Evolutionary conservation across 1,140 invertebrate genomes (phyloP).

Genomic region (Pseudachorutes palmiensis): DNA sequence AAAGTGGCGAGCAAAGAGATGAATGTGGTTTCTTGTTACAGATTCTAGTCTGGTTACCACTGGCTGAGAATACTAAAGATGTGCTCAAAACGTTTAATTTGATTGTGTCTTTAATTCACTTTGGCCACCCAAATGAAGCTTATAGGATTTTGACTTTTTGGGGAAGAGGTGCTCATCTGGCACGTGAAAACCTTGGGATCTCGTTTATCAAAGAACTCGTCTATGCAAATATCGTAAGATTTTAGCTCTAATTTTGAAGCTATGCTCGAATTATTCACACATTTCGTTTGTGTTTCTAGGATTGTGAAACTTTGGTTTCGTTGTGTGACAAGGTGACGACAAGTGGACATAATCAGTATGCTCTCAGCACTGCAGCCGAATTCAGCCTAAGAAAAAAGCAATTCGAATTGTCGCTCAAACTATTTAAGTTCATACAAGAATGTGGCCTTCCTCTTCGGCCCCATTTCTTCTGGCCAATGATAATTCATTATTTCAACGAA

Average conservation of each 20-base stretch:
- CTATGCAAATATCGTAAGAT: neutral
- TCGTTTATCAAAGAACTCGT: constrained; percentile 19
- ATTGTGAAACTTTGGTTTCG: neutral
- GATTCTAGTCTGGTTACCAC: neutral
- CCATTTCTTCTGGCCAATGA: constrained; percentile 20
- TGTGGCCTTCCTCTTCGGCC: constrained; percentile 13
- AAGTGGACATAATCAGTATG: neutral
- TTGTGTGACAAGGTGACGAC: constrained; percentile 1
- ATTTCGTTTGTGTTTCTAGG: neutral
- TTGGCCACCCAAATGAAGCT: constrained; percentile 1
- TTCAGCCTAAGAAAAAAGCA: constrained; percentile 12
- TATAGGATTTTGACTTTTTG: constrained; percentile 1
- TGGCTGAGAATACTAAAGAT: neutral
- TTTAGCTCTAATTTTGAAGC: neutral
- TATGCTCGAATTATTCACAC: neutral
- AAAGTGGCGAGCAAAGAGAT: too few species aligned
- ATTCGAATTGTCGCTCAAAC: neutral
- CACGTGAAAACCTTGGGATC: neutral
- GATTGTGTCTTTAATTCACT: constrained; percentile 6
- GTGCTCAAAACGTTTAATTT: constrained; percentile 5
- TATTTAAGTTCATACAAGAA: constrained; percentile 19
- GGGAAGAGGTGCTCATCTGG: neutral
- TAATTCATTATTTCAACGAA: constrained; percentile 9
- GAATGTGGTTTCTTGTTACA: constrained; percentile 12
- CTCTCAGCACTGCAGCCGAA: constrained; percentile 20